Conservation (phyloP, 1,140 invertebrate genomes). For the Aphis craccivora region DNA sequence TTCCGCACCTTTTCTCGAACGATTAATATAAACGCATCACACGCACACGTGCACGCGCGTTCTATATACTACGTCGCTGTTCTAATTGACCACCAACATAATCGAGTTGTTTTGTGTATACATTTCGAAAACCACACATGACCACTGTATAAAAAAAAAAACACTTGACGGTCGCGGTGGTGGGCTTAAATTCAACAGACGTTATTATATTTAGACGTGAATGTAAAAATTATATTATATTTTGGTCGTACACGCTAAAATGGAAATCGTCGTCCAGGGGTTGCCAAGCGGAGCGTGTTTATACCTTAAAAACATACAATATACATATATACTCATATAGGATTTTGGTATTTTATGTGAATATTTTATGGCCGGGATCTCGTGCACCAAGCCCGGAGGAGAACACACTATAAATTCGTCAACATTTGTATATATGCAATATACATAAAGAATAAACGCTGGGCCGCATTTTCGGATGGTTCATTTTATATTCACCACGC, state of each 20-base stretch:
- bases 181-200: constrained; percentile 8
- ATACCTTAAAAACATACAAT: background rate
- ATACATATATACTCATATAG: background rate
- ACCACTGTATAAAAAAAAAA: background rate
- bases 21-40: background rate
- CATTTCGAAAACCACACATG: background rate
- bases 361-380: constrained; percentile 41
- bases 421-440: background rate
- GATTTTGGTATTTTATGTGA: constrained; percentile 39
- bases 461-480: background rate
- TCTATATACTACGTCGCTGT: background rate
- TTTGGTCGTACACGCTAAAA: constrained; percentile 4
- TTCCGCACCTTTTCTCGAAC: background rate
- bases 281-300: constrained; percentile 11
- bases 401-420: constrained; percentile 30
- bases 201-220: constrained; percentile 20
- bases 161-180: background rate
- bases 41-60: fast-evolving
- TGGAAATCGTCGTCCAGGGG: constrained; percentile 32
- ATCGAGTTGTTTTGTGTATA: background rate
- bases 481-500: background rate
- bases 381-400: background rate
- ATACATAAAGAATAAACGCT: background rate
- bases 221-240: constrained; percentile 27
- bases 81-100: background rate